Percentiles rank a stretch among this genome's conserved stretches.
These are phyloP conservation scores for Hydrotaea diabolus DNA, from an alignment of 2,888 invertebrate species.

Conservation along the genomic window DNA sequence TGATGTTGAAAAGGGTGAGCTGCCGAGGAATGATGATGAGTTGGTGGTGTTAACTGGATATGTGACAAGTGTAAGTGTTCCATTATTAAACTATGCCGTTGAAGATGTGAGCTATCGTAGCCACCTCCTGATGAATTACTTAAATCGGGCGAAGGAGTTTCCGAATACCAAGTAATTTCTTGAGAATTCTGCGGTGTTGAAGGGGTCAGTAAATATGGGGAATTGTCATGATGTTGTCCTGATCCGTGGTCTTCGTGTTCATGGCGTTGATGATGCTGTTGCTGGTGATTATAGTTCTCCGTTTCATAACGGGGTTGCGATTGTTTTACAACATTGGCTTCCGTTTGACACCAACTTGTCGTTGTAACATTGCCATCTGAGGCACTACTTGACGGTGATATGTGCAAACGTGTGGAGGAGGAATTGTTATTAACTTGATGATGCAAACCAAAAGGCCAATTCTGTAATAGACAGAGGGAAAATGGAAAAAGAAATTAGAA, in stretches of 20 bases:
- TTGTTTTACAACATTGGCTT: conserved; percentile 30
- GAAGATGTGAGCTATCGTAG: conserved; percentile 52
- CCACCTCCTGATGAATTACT: conserved; percentile 43
- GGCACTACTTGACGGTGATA: conserved; percentile 17
- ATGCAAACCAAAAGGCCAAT: conserved; percentile 92
- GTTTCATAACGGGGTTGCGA: conserved; percentile 41
- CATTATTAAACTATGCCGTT: conserved; percentile 20
- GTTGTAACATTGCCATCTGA: conserved; percentile 6
- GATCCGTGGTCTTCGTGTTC: no score
- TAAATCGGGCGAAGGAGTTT: conserved; percentile 55
- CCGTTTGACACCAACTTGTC: conserved; percentile 46
- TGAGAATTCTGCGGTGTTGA: not conserved
- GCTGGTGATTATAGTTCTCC: conserved; percentile 43
- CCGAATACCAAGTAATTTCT: conserved; percentile 56
- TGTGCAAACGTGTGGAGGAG: conserved; percentile 30
- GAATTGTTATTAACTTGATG: conserved; percentile 76
- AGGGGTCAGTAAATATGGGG: not conserved
- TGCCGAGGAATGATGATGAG: conserved; percentile 50
- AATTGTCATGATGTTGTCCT: conserved; percentile 38
- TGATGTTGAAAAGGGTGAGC: conserved; percentile 43
- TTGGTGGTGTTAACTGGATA: conserved; percentile 41
- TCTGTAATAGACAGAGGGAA: conserved; percentile 82
- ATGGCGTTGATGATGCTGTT: conserved; percentile 35
- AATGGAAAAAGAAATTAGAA: conserved; percentile 72
- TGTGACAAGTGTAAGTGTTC: conserved; percentile 45